phyloP scores from a whole-genome alignment of 2,888 invertebrate genomes.

The Troides oblongomaculatus region DNA sequence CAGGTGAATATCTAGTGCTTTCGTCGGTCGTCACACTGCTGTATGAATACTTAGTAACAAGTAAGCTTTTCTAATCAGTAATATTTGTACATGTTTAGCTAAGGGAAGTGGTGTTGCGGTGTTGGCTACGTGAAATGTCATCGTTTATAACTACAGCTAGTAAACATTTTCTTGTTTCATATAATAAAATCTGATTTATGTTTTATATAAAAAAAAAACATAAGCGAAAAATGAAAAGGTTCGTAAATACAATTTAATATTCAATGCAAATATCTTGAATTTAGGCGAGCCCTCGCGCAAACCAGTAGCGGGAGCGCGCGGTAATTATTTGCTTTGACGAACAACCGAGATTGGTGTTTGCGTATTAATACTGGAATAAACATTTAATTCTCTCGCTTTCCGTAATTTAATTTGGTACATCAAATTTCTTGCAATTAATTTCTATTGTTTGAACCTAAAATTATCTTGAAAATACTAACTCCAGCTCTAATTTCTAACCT shows the following conservation, averaged over 20 bases:
- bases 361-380: constrained; percentile 23
- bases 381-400: constrained; percentile 21
- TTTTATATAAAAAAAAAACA: background rate
- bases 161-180: too few relatives aligned
- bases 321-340: constrained; percentile 25
- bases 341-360: constrained; percentile 27
- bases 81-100: too few relatives aligned
- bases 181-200: background rate
- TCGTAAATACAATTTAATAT: constrained; percentile 21
- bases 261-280: constrained; percentile 17
- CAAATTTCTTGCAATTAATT: constrained; percentile 7
- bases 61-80: too few relatives aligned
- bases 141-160: too few relatives aligned
- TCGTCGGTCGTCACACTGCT: too few relatives aligned
- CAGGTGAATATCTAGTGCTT: too few relatives aligned
- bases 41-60: too few relatives aligned
- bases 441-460: background rate
- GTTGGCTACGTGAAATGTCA: too few relatives aligned
- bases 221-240: background rate
- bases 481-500: background rate
- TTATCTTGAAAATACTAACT: background rate
- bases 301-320: constrained; percentile 2
- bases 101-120: too few relatives aligned
- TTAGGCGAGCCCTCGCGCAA: constrained; percentile 19
- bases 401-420: constrained; percentile 12